Conservation (phyloP, 2,797 vertebrate species). For the Scomberomorus guttatus region DNA sequence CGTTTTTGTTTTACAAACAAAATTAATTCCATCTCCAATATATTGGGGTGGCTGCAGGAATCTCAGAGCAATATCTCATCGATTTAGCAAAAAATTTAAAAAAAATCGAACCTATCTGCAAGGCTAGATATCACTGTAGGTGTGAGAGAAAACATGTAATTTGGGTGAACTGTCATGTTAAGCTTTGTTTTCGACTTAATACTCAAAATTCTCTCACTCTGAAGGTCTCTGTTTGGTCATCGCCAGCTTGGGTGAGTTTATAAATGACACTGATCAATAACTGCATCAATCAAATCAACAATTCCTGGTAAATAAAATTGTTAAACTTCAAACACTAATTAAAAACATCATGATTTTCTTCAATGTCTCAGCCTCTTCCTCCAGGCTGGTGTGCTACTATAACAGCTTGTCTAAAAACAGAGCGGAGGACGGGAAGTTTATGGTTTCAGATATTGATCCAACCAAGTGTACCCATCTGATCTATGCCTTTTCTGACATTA, state of each 20-base stretch:
- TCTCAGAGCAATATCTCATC: not conserved
- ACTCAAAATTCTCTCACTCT: constrained; percentile 24
- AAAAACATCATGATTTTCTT: not conserved
- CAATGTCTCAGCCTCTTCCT: constrained; percentile 70
- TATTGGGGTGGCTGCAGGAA: not conserved
- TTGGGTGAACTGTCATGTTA: not conserved
- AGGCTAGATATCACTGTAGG: not conserved
- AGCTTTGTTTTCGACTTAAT: not conserved
- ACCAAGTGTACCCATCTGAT: constrained; percentile 87
- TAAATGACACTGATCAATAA: not conserved
- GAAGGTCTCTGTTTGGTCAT: constrained; percentile 59
- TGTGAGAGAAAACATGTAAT: not conserved
- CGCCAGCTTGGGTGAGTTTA: constrained; percentile 54
- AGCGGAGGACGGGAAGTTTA: constrained; percentile 56
- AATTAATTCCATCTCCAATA: not conserved
- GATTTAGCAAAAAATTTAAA: not conserved
- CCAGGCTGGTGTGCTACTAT: constrained; percentile 85
- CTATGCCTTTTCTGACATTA: constrained; percentile 84
- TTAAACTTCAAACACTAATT: not conserved
- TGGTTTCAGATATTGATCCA: constrained; percentile 81
- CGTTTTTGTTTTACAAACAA: no score
- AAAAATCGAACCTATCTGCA: no score
- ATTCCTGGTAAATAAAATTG: not conserved
- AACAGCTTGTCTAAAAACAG: constrained; percentile 81
- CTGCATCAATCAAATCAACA: not conserved